A percentile compares a stretch with the other conserved stretches of the same genome.
These are phyloP conservation scores for Drosophila kambysellisi DNA, from an alignment of 2,888 invertebrate genomes.

Conservation along the genomic window DNA sequence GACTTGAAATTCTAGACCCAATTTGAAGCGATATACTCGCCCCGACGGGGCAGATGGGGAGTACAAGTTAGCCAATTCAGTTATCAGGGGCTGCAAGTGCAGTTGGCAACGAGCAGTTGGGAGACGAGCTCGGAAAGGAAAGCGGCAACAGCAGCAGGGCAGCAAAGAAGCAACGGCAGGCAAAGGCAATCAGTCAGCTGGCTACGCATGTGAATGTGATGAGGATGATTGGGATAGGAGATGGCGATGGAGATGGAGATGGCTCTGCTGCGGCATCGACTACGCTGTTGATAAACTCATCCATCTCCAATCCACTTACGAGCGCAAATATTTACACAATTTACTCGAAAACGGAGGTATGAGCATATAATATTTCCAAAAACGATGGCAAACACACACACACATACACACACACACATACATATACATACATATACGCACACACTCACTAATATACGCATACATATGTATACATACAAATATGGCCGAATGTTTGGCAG, in stretches of 20 bases:
- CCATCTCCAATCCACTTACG: constrained; percentile 84
- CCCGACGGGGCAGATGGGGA: not conserved
- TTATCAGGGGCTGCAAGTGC: constrained; percentile 20
- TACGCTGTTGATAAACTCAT: constrained; percentile 83
- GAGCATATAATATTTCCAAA: constrained; percentile 83
- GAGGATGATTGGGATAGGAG: constrained; percentile 26
- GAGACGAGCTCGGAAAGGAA: constrained; percentile 20
- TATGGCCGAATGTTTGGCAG: constrained; percentile 70
- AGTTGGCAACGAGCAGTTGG: constrained; percentile 22
- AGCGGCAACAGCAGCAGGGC: constrained; percentile 41
- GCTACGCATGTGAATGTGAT: constrained; percentile 60
- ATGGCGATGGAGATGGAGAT: constrained; percentile 30
- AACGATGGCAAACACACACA: constrained; percentile 78
- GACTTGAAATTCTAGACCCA: not conserved
- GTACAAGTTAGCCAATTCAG: constrained; percentile 9
- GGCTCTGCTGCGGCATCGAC: constrained; percentile 60
- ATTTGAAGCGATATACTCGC: not conserved
- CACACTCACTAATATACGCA: constrained; percentile 30
- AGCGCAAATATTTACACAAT: constrained; percentile 84
- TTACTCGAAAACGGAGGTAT: constrained; percentile 81
- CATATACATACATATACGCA: constrained; percentile 13
- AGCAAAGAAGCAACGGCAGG: constrained; percentile 42
- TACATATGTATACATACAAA: constrained; percentile 21
- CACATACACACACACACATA: constrained; percentile 33
- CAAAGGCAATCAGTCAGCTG: constrained; percentile 70